Base-by-base conservation (phyloP, 2,797 vertebrate species). In the Columba guinea region DNA sequence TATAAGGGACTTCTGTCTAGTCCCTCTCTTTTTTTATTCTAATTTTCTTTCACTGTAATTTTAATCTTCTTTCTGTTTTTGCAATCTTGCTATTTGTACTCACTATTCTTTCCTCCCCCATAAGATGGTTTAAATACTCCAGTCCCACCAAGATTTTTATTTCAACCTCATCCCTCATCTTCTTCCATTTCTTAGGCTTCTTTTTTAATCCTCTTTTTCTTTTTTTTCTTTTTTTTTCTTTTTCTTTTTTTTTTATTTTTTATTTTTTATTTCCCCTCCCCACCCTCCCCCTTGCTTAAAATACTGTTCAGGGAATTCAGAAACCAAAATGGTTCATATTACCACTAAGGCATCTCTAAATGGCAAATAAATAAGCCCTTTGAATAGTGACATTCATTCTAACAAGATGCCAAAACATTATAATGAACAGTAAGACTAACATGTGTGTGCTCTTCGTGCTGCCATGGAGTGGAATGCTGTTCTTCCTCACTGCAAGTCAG, bases 81-180 rank as follows among this genome's bases (percentile, higher is more conserved):
- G 82, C 76, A 78, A 22, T 93, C 67, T 79, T 90, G 55, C 58
- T 92, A 84, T 90, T 95, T 94, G 89, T 92, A 81, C 76, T 94
- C 55, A 75, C 89, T 93, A 83, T 75, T 94, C 69, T 56, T 75
- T 91, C 89, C 84, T 90, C 89, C 82, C 60, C 84, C 89, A 81
- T 90, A 90, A 2, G 0, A 48, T 76, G 51, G 80, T 89, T 93
- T 95, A 84, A 75, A 70, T 84, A 88, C 84, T 96, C 82, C 70
- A 75, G 55, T 88, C 76, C 91, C 91, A 88, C 87, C 84, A 85
- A 86, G 91, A 95, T 78, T 92, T 93, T 94, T 88, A 94, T 84
- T 62, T 32, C 64, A 94, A 37, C 70, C 76, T 82, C 81, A 90
- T 90, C 81, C 67, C 51, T 83, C 39, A 53, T 87, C 75, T 63